Evolutionary conservation across 2,888 invertebrate species (phyloP).

Genomic region (Philaethria dido): DNA sequence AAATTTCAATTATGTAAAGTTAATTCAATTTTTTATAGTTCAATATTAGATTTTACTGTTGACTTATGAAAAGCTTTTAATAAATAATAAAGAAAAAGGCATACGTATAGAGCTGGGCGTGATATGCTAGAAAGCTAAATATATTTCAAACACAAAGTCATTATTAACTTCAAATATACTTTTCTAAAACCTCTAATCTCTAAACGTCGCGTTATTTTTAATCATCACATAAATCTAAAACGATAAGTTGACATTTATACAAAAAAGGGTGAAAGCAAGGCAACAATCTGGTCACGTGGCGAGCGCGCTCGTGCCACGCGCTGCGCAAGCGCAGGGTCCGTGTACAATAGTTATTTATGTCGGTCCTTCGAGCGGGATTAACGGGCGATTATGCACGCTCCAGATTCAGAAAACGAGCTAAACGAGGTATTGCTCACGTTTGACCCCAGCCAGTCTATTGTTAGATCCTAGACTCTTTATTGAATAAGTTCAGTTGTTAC

Average conservation of each 20-base stretch:
- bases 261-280: conserved; percentile 70
- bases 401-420: conserved; percentile 74
- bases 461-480: conserved; percentile 45
- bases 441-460: conserved; percentile 57
- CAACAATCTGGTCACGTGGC: conserved; percentile 76
- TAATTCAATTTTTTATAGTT: neutral
- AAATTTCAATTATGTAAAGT: too few species aligned
- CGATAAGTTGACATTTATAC: conserved; percentile 53
- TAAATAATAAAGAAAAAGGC: neutral
- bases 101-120: neutral
- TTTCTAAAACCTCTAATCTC: neutral
- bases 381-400: conserved; percentile 81
- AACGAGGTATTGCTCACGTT: conserved; percentile 63
- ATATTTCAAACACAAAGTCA: neutral
- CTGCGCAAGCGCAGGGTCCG: conserved; percentile 58
- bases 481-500: conserved; percentile 5
- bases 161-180: neutral
- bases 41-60: neutral
- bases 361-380: conserved; percentile 74
- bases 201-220: neutral
- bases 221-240: conserved; percentile 43
- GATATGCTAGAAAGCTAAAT: neutral
- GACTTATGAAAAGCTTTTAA: neutral
- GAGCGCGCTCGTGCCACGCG: conserved; percentile 76
- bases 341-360: conserved; percentile 61